Percentiles rank a stretch among this genome's conserved stretches.
phyloP scores from a whole-genome alignment of 2,113 vertebrate genomes.

The crab-eating macaque (Macaca fascicularis) region T2T-MFA8v1.1 NC_088391.1:95361001-95361500 shows the following conservation, averaged over 20 bases:
- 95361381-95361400: slow-evolving; percentile 24
- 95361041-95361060: neutral
- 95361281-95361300: neutral
- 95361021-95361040: neutral
- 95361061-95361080: too few relatives aligned
- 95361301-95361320: neutral
- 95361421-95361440: neutral
- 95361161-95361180: too few relatives aligned
- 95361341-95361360: slow-evolving; percentile 45
- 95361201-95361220: accelerated
- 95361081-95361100: too few relatives aligned
- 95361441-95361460: neutral
- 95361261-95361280: neutral
- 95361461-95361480: neutral
- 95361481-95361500: neutral
- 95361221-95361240: neutral
- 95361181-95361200: neutral
- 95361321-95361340: slow-evolving; percentile 47
- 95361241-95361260: neutral
- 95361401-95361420: neutral
- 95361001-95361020: neutral
- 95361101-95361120: neutral
- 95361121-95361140: neutral
- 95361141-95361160: neutral
- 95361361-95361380: slow-evolving; percentile 45